Evolutionary conservation across 2,888 invertebrate genomes (phyloP), one percentile per base, ranked within the genome.

Genomic region (Andrena praecox): DNA sequence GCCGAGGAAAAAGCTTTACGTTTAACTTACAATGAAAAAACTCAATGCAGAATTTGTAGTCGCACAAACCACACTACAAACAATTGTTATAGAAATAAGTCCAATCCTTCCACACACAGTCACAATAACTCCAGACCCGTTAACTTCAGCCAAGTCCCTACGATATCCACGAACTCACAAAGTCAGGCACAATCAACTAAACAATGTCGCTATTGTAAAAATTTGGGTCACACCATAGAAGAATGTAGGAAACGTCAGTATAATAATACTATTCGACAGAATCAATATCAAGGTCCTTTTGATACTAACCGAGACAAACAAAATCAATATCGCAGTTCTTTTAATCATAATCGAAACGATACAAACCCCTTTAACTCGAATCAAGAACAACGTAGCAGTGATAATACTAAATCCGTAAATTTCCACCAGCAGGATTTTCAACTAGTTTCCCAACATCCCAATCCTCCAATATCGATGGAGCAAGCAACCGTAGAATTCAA

Each of bases 241-340:
- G 64, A 64, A 27, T 64, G 64, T 12, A 64, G 64, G 10, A 64
- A 64, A 48, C 64, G 64, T 7, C 48, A 64, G 27, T 64, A 48
- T 31, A 64, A 64, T 33, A 64, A 64, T 16, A 4, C 64, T 48
- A 48, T 12, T 48, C 10, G 48, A 12, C 10, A 12, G 4, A 64
- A 33, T 12, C 33, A 33, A 48, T 12, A 63, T 10, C 24, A 24
- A 42, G 24, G 27, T 6, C 20, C 27, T 8, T 27, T 27, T 2
- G 48, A 64, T 64, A 16, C 16, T 59, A 59, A 48, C 16, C 48
- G 0, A 59, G 16, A 27, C 16, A 59, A 29, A 27, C 29, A 2
- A 48, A 16, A 4, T 29, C 59, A 59, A 59, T 27, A 16, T 16
- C 31, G 31, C 27, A 31, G 31, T 31, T 31, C 31, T 31, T 31